Conservation (phyloP, 2,113 vertebrate species). For the Notechis scutatus region DNA sequence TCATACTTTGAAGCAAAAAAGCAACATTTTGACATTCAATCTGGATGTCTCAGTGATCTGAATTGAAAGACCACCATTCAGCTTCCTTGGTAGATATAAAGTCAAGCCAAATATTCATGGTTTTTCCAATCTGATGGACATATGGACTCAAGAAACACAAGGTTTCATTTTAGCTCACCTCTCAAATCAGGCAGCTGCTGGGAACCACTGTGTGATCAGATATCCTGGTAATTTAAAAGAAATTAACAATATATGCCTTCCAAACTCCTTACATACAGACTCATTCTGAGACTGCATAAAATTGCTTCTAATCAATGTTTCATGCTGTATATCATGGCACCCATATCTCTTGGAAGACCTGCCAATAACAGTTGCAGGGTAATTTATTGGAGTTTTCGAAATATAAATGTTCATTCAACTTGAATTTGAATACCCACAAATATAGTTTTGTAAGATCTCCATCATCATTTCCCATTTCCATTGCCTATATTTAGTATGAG, state of each 20-base stretch:
- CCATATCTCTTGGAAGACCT: constrained; percentile 27
- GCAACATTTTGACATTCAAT: neutral
- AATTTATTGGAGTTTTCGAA: neutral
- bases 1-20: neutral
- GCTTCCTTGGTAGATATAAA: neutral
- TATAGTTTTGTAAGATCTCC: neutral
- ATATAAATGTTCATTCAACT: neutral
- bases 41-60: neutral
- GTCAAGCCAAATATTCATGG: neutral
- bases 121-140: neutral
- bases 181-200: constrained; percentile 48
- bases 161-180: neutral
- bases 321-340: constrained; percentile 14
- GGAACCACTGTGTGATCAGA: constrained; percentile 41
- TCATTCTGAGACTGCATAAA: constrained; percentile 18
- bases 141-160: neutral
- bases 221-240: constrained; percentile 7
- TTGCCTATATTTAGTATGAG: neutral
- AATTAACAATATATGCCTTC: neutral
- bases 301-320: constrained; percentile 52
- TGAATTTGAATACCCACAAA: neutral
- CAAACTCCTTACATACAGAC: constrained; percentile 23
- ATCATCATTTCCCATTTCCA: neutral
- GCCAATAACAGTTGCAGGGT: neutral
- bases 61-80: neutral